Evolutionary conservation across 2,113 vertebrate species (phyloP), one percentile per base, ranked within the genome.

Genomic region (Deroptyus accipitrinus): DNA sequence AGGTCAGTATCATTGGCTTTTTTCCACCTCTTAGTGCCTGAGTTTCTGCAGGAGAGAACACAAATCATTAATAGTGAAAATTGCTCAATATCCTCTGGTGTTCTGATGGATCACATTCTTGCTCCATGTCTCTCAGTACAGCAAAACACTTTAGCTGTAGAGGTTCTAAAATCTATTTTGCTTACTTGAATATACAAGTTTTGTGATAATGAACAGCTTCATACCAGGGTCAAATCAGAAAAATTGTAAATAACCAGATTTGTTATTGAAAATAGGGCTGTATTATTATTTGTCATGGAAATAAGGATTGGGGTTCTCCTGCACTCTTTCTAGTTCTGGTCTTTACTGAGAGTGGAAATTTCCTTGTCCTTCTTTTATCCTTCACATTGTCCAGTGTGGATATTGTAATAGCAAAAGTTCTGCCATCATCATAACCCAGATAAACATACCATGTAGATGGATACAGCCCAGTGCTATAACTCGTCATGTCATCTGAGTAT

Each of bases 121-220:
- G 83, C 11, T 66, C 44, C 1, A 0, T 44, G 27, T 62, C 67
- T 91, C 82, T 82, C 52, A 41, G 72, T 86, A 83, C 49, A 94
- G 86, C 74, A 93, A 93, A 96, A 91, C 93, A 94, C 77, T 94
- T 96, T 62, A 95, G 24, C 57, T 87, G 74, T 76, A 96, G 84
- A 89, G 93, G 69, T 49, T 95, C 79, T 82, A 82, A 86, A 94
- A 81, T 64, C 76, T 57, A 35, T 92, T 96, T 95, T 96, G 39
- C 44, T 44, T 91, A 37, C 74, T 92, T 75, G 89, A 95, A 83
- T 84, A 52, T 37, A n/a, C 0, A 22, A 81, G 57, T 83, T 94
- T 41, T 69, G 49, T 84, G 51, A 37, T 49, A 82, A 82, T 48
- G 37, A 94, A 77, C 57, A 72, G 33, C 57, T 94, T 93, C 69